phyloP scores from a whole-genome alignment of 2,113 vertebrate genomes.

The Urocitellus parryii region DNA sequence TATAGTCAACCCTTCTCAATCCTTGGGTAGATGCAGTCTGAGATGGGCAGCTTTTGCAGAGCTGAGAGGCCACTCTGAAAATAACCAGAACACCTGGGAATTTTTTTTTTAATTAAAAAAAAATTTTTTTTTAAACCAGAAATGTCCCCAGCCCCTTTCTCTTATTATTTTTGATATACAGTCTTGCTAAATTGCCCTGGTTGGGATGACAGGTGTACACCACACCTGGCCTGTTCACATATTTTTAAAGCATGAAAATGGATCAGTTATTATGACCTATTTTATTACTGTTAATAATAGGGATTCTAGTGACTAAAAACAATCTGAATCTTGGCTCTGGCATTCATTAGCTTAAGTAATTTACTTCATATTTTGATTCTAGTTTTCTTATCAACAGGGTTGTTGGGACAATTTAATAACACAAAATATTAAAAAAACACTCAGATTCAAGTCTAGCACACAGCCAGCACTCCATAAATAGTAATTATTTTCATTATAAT shows the following conservation, averaged over 20 bases:
- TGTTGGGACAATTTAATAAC: background rate
- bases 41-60: background rate
- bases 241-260: background rate
- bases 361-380: background rate
- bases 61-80: background rate
- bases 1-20: background rate
- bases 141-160: no score
- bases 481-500: background rate
- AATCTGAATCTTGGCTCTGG: background rate
- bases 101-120: background rate
- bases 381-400: background rate
- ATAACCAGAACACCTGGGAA: background rate
- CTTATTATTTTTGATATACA: no score
- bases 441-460: background rate
- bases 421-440: background rate
- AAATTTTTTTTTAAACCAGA: background rate
- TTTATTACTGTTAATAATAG: slow-evolving; percentile 27
- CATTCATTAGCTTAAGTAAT: background rate
- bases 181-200: no score
- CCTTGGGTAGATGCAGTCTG: no score
- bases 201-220: no score
- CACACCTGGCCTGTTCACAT: background rate
- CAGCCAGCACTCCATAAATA: background rate
- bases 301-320: slow-evolving; percentile 11
- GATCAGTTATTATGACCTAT: background rate